Conservation (phyloP, 2,888 invertebrate species). For the Coelopa pilipes region DNA sequence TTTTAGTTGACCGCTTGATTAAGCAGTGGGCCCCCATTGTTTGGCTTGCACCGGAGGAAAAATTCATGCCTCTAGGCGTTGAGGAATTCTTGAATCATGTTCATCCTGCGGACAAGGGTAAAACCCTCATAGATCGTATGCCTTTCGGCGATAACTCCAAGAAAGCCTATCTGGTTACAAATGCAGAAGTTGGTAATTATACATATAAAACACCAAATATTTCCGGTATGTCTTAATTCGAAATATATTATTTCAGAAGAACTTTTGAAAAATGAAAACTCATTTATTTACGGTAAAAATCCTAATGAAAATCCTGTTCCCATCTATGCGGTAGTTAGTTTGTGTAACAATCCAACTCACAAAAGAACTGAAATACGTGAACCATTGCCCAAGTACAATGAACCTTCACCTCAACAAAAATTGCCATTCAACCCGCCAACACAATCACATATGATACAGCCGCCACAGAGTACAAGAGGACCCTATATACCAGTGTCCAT, state of each 20-base stretch:
- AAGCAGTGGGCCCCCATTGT: conserved; percentile 75
- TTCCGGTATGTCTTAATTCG: neutral
- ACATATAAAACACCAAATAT: neutral
- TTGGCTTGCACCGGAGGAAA: conserved; percentile 75
- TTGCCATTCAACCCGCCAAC: neutral
- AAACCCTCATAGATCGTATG: conserved; percentile 53
- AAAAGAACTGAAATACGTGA: conserved; percentile 12
- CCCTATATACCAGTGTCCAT: conserved; percentile 63
- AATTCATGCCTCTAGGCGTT: conserved; percentile 73
- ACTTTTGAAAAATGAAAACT: conserved; percentile 64
- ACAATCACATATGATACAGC: conserved; percentile 25
- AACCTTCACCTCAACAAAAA: neutral
- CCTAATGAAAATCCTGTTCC: conserved; percentile 70
- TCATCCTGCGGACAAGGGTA: conserved; percentile 63
- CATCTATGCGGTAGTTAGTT: conserved; percentile 71
- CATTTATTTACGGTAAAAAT: conserved; percentile 73
- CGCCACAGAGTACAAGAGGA: conserved; percentile 52
- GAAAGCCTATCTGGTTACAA: conserved; percentile 69
- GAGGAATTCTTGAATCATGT: conserved; percentile 73
- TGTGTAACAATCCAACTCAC: conserved; percentile 61
- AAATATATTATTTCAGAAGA: conserved; percentile 53
- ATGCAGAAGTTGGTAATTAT: conserved; percentile 66
- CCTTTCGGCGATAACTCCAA: conserved; percentile 63
- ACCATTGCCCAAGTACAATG: conserved; percentile 21
- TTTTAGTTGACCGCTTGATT: conserved; percentile 68